Evolutionary conservation across 2,797 vertebrate genomes (phyloP).

Genomic region (Anas bernieri): DNA sequence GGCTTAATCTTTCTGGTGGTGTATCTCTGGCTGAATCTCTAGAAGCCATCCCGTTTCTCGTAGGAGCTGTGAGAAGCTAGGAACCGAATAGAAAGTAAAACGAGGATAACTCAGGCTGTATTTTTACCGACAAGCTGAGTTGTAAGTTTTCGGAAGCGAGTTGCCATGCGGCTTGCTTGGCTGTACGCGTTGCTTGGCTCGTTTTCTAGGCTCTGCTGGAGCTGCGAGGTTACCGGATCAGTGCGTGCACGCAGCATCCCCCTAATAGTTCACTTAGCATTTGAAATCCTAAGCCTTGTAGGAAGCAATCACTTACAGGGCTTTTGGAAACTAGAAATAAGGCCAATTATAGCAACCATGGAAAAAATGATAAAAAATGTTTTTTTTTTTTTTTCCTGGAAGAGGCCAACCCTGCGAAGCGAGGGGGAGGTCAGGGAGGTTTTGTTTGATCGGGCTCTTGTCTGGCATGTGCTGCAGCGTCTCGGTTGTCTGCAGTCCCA

Average conservation of each 20-base stretch:
- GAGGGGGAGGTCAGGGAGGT: not conserved
- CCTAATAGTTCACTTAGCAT: not conserved
- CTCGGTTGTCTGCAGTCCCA: not conserved
- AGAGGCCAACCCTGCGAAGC: not conserved
- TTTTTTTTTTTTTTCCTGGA: not conserved
- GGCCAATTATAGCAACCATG: not conserved
- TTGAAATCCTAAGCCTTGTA: not conserved
- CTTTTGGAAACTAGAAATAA: not conserved
- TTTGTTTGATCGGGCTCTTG: not conserved
- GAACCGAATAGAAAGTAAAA: not conserved
- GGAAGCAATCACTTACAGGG: slow-evolving; percentile 28
- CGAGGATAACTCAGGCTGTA: not conserved
- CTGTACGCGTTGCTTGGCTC: not conserved
- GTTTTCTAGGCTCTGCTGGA: not conserved
- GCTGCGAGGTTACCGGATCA: not conserved
- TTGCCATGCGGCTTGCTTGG: not conserved
- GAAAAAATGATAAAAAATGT: not conserved
- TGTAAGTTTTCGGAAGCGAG: not conserved
- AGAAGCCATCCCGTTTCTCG: not conserved
- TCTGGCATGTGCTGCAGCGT: not conserved
- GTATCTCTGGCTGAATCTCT: not conserved
- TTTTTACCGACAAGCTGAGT: not conserved
- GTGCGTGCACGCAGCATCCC: not conserved
- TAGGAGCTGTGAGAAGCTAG: not conserved
- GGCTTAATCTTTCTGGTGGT: not conserved